A percentile compares a stretch with the other conserved stretches of the same genome.
phyloP scores from a whole-genome alignment of 2,888 invertebrate species.

The Macaria notata region DNA sequence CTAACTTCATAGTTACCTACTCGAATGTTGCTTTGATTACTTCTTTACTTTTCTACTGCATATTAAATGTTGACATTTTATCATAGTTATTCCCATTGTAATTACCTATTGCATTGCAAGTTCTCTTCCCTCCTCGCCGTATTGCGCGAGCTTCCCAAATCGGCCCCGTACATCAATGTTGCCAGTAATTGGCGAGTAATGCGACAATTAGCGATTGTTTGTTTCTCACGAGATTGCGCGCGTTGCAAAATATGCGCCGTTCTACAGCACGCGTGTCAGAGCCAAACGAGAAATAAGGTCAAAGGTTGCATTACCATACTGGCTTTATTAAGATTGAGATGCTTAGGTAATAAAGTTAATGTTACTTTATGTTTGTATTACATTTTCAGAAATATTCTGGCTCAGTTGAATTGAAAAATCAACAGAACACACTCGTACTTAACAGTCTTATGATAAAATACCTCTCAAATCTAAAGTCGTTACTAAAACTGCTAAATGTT shows the following conservation, averaged over 20 bases:
- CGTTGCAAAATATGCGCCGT: constrained; percentile 22
- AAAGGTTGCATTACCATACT: constrained; percentile 13
- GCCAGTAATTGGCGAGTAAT: constrained; percentile 24
- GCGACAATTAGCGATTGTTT: constrained; percentile 28
- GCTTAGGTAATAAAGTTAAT: neutral
- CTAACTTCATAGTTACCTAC: too few species aligned
- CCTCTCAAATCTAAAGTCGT: too few species aligned
- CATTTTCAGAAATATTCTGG: too few species aligned
- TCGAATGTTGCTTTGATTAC: too few species aligned
- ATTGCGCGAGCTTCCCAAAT: constrained; percentile 22
- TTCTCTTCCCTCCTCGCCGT: neutral
- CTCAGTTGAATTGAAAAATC: too few species aligned
- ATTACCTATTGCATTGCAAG: neutral
- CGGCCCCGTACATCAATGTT: constrained; percentile 27
- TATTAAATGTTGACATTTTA: too few species aligned
- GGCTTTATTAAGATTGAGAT: constrained; percentile 6
- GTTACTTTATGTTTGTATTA: too few species aligned
- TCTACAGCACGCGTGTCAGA: constrained; percentile 26
- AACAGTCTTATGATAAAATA: too few species aligned
- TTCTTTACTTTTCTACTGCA: too few species aligned
- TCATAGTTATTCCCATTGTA: too few species aligned
- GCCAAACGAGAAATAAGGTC: constrained; percentile 8
- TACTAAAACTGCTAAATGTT: too few species aligned
- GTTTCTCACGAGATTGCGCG: constrained; percentile 32
- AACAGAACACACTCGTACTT: too few species aligned